Evolutionary conservation across 2,797 vertebrate genomes (phyloP), one percentile per base, ranked within the genome.

Genomic region (Apodemus agrarius): DNA sequence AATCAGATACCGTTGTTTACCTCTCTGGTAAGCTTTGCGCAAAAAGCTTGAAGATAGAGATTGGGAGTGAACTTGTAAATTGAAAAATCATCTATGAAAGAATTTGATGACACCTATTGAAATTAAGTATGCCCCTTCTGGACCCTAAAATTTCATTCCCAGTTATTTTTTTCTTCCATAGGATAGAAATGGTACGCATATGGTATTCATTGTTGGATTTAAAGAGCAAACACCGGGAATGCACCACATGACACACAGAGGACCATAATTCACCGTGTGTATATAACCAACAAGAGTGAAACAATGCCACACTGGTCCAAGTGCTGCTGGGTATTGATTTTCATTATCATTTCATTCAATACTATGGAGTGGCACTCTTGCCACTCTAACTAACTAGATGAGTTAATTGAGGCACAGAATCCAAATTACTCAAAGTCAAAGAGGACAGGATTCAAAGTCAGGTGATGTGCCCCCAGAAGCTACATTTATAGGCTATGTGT

Each of bases 1-100:
- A 85, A 89, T 52, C 72, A 52, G 40, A 91, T 91, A 88, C 40
- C 61, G 87, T 92, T 90, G 92, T 95, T 96, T 94, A 82, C 88
- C 59, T 89, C 43, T 72, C 88, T 67, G 22, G 76, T 84, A 93
- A 81, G 69, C 75, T 92, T 49, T 87, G 79, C 67, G 6, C 76
- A 93, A 89, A 93, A 93, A 95, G 40, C 83, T 94, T 96, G 87
- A 91, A 89, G 40, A 43, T 78, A 29, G 3, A 88, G 67, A 95
- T 63, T 90, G 63, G 82, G 6, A 22, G 43, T 67, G 54, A 94
- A 93, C 72, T 88, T 91, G 63, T 81, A 97, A 94, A 95, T 80
- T 90, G 57, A 87, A 97, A 94, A 93, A 67, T 74, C 21, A 37
- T 82, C 72, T 89, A 57, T 87, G 72, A 93, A 97, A 83, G 26